phyloP scores from a whole-genome alignment of 2,113 vertebrate species.

The Misgurnus anguillicaudatus region DNA sequence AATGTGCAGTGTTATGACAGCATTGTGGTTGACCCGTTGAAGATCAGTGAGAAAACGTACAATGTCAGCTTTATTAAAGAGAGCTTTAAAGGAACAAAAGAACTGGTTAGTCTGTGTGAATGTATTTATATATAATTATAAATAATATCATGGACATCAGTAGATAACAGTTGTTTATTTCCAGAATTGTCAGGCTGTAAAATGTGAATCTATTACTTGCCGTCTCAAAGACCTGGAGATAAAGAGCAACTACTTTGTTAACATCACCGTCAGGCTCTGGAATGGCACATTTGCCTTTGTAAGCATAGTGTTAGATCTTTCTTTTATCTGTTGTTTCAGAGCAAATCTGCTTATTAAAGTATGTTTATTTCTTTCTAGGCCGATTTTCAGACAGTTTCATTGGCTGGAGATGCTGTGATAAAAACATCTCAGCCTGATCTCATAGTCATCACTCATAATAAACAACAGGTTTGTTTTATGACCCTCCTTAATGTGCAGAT shows the following conservation, averaged over 20 bases:
- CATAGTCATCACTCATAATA: conserved; percentile 75
- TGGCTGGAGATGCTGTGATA: conserved; percentile 73
- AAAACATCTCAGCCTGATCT: conserved; percentile 75
- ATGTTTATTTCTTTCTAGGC: conserved; percentile 63
- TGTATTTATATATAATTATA: background rate
- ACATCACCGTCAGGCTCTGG: conserved; percentile 81
- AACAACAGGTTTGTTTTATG: conserved; percentile 26
- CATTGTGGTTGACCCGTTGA: conserved; percentile 68
- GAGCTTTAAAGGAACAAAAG: conserved; percentile 69
- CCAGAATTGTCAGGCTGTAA: conserved; percentile 77
- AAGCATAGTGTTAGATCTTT: conserved; percentile 51
- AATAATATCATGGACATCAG: no score
- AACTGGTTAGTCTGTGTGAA: conserved; percentile 72
- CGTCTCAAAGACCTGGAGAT: conserved; percentile 71
- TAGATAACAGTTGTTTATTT: background rate
- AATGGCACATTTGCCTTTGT: conserved; percentile 81
- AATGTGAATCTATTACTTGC: conserved; percentile 74
- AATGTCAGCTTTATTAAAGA: conserved; percentile 72
- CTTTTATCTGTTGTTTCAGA: background rate
- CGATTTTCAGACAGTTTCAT: conserved; percentile 74
- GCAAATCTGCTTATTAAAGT: background rate
- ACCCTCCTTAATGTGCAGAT: background rate
- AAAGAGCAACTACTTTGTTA: conserved; percentile 78
- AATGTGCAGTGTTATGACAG: conserved; percentile 73
- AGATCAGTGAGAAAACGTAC: conserved; percentile 68